A percentile compares a stretch with the other conserved stretches of the same genome.
Conservation (phyloP, 2,113 vertebrate genomes). For the Erythrocercus mccallii region DNA sequence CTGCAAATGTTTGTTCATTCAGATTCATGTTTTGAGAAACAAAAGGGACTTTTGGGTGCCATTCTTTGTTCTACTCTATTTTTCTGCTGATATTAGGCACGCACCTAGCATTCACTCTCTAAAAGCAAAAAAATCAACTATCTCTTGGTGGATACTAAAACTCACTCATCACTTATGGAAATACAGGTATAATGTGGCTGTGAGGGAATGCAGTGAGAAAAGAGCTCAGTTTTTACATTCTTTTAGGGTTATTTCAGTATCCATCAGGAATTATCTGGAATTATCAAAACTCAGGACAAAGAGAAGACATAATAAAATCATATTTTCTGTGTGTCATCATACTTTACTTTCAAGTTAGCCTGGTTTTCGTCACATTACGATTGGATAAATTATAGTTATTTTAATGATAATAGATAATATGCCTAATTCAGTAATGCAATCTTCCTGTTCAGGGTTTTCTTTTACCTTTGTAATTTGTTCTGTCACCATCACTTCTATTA, state of each 20-base stretch:
- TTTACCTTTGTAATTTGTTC: not conserved
- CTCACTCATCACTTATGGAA: not conserved
- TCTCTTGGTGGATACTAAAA: not conserved
- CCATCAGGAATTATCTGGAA: not conserved
- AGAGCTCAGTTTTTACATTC: not conserved
- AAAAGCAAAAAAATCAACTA: not conserved
- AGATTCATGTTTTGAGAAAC: not conserved
- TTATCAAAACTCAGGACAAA: not conserved
- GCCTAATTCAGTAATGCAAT: not conserved
- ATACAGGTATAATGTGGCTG: not conserved
- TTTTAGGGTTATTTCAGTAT: not conserved
- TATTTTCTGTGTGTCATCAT: not conserved
- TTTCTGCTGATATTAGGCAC: not conserved
- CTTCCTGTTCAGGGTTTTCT: not conserved
- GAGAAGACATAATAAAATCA: not conserved
- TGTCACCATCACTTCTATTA: not conserved
- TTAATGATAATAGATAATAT: conserved; percentile 16
- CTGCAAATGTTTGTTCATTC: not conserved
- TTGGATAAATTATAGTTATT: not conserved
- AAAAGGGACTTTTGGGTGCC: not conserved
- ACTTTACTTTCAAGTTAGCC: not conserved
- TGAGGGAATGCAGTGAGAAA: not conserved
- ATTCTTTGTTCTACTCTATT: not conserved
- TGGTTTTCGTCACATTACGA: not conserved
- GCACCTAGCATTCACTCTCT: not conserved